A percentile compares a stretch with the other conserved stretches of the same genome.
phyloP scores from a whole-genome alignment of 1,140 invertebrate species.

The Parapsyche elsis region DNA sequence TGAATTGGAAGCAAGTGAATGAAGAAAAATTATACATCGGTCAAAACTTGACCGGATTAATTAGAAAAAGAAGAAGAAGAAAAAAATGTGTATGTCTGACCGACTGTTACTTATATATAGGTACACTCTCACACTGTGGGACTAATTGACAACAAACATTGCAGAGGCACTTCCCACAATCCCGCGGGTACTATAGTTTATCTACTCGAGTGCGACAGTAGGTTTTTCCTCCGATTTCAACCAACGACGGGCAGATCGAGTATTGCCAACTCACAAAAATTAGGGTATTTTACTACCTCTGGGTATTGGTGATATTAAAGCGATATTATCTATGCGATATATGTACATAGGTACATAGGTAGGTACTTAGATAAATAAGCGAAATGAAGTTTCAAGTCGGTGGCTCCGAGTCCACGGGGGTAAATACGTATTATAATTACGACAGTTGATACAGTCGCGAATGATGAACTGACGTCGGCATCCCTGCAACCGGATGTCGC shows the following conservation, averaged over 20 bases:
- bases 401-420: background rate
- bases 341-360: background rate
- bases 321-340: background rate
- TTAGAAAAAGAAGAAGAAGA: too few species aligned
- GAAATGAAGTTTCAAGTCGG: background rate
- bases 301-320: background rate
- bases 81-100: too few species aligned
- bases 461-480: conserved; percentile 50
- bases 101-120: too few species aligned
- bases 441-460: conserved; percentile 49
- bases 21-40: too few species aligned
- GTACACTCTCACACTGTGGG: too few species aligned
- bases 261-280: background rate
- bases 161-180: too few species aligned
- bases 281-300: too few species aligned
- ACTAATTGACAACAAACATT: too few species aligned
- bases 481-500: conserved; percentile 47
- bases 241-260: background rate
- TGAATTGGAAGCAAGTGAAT: too few species aligned
- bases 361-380: background rate
- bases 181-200: too few species aligned
- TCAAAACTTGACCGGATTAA: too few species aligned
- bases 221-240: background rate
- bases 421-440: conserved; percentile 48
- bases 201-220: background rate